These are phyloP conservation scores for Mola mola DNA, from an alignment of 2,113 vertebrate genomes.

Conservation along the genomic window DNA sequence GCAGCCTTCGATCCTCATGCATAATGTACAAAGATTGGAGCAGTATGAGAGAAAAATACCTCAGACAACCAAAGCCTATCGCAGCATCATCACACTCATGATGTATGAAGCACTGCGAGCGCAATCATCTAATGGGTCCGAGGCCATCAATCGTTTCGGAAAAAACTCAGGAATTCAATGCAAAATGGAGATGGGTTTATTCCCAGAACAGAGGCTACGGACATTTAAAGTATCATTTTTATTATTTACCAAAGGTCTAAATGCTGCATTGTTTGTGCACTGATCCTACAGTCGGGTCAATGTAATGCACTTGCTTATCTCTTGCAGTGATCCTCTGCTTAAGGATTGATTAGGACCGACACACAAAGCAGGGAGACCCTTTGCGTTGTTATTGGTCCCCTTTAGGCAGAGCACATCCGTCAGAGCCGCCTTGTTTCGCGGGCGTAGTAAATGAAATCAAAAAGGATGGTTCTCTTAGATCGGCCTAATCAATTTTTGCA, in stretches of 20 bases:
- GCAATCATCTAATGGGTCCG: slow-evolving; percentile 16
- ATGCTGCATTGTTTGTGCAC: not conserved
- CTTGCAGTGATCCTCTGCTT: slow-evolving; percentile 10
- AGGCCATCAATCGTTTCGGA: slow-evolving; percentile 16
- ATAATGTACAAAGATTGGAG: not conserved
- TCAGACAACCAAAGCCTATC: not conserved
- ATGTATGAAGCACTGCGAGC: slow-evolving; percentile 1
- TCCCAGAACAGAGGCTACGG: not conserved
- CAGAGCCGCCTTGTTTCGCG: slow-evolving; percentile 19
- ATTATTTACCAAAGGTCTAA: not conserved
- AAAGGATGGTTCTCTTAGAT: slow-evolving; percentile 59
- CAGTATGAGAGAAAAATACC: not conserved
- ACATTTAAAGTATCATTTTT: not conserved
- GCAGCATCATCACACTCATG: not conserved
- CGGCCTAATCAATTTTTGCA: slow-evolving; percentile 69
- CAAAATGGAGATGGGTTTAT: not conserved
- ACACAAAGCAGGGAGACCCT: not conserved
- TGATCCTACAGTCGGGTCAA: not conserved
- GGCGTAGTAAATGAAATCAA: slow-evolving; percentile 50
- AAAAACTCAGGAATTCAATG: not conserved
- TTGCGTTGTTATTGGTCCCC: not conserved
- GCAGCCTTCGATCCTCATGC: not conserved
- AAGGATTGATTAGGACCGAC: slow-evolving; percentile 18
- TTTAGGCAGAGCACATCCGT: slow-evolving; percentile 20
- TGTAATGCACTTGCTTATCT: slow-evolving; percentile 23